Evolutionary conservation across 2,113 vertebrate genomes (phyloP).

Genomic region (Sciurus niger): DNA sequence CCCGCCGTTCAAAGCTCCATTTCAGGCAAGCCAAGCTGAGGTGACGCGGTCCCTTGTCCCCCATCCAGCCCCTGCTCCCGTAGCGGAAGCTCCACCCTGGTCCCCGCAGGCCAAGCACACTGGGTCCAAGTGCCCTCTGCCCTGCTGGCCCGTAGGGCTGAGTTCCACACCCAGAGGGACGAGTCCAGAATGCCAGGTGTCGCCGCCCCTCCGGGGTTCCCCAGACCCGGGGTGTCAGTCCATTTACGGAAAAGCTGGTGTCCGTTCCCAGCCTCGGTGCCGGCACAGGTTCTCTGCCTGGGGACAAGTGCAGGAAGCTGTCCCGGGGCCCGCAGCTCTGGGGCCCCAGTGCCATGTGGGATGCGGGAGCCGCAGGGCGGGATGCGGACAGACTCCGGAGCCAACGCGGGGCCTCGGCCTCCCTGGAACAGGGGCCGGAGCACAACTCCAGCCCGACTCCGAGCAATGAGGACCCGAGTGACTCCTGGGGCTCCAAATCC

Average conservation of each 20-base stretch:
- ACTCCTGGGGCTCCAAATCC: not conserved
- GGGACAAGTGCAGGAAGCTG: too few species aligned
- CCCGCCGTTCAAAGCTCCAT: not conserved
- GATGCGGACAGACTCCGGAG: too few species aligned
- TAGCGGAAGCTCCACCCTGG: not conserved
- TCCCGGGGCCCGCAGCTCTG: not conserved
- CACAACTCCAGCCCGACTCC: not conserved
- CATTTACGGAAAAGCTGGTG: not conserved
- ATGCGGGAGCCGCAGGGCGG: too few species aligned
- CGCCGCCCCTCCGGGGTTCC: too few species aligned
- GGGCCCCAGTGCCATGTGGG: too few species aligned
- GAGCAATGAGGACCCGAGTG: not conserved
- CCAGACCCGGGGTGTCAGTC: not conserved
- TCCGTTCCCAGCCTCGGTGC: not conserved
- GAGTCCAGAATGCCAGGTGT: not conserved
- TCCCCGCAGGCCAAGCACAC: not conserved
- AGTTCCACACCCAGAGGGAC: not conserved
- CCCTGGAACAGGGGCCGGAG: not conserved
- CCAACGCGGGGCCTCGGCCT: not conserved
- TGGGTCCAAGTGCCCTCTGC: not conserved
- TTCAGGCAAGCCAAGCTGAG: not conserved
- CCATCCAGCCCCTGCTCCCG: not conserved
- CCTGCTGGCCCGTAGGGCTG: not conserved
- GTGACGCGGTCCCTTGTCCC: rapidly evolving
- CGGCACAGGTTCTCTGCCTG: too few species aligned